Evolutionary conservation across 1,140 invertebrate genomes (phyloP).

Genomic region (Drosophila watanabei): DNA sequence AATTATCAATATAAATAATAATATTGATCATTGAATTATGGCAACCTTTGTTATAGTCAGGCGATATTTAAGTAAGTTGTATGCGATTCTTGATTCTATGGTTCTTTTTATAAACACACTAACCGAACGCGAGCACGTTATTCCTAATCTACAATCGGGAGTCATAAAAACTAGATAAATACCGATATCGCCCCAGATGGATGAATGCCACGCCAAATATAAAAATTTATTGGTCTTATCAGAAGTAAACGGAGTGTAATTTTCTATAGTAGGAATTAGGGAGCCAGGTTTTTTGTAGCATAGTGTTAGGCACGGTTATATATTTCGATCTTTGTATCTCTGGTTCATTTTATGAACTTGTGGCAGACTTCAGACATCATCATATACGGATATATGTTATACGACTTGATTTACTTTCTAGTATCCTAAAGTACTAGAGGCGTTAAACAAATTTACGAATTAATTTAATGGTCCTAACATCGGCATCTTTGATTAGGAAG

Average conservation of each 20-base stretch:
- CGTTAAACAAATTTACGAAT: too few relatives aligned
- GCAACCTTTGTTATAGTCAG: background rate
- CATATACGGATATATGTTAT: too few relatives aligned
- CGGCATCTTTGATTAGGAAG: too few relatives aligned
- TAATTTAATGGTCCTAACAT: too few relatives aligned
- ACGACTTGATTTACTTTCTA: too few relatives aligned
- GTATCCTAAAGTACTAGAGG: too few relatives aligned
- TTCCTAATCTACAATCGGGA: conserved; percentile 1
- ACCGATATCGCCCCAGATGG: conserved; percentile 5
- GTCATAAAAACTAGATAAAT: conserved; percentile 12
- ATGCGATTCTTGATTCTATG: background rate
- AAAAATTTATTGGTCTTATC: conserved; percentile 5
- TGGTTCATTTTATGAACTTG: too few relatives aligned
- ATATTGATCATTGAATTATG: background rate
- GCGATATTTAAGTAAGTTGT: background rate
- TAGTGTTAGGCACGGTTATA: background rate
- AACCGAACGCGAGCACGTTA: conserved; percentile 4
- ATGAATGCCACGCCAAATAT: conserved; percentile 7
- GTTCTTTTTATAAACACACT: background rate
- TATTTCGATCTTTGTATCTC: too few relatives aligned
- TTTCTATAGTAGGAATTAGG: background rate
- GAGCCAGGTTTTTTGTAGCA: background rate
- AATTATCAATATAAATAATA: too few relatives aligned
- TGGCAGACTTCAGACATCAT: too few relatives aligned
- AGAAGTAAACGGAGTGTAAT: background rate